These are phyloP conservation scores for Albula goreensis DNA, from an alignment of 2,113 vertebrate species.

Conservation along the genomic window DNA sequence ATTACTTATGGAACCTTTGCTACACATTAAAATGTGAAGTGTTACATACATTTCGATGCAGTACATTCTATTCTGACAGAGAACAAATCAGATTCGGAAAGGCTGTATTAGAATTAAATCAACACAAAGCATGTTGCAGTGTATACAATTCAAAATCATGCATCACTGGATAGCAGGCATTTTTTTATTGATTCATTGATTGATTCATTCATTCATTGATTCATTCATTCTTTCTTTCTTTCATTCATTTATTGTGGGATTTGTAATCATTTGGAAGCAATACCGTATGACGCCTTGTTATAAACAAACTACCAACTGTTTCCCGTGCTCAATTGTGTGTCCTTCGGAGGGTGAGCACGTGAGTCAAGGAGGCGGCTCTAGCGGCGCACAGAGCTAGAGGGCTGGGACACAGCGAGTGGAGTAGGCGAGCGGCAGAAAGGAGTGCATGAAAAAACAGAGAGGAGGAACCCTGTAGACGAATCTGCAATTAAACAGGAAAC, in stretches of 20 bases:
- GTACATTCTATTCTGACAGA: too few relatives aligned
- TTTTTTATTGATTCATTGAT: too few relatives aligned
- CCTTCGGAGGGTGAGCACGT: slow-evolving; percentile 43
- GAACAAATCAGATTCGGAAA: too few relatives aligned
- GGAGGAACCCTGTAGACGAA: slow-evolving; percentile 43
- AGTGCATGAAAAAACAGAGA: slow-evolving; percentile 53
- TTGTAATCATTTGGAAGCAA: not conserved
- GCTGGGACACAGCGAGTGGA: slow-evolving; percentile 38
- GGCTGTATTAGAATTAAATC: not conserved
- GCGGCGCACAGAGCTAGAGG: slow-evolving; percentile 7
- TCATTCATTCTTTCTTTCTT: too few relatives aligned
- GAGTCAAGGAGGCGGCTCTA: slow-evolving; percentile 61
- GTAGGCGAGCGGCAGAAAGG: slow-evolving; percentile 37
- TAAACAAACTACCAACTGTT: not conserved
- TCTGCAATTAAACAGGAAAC: slow-evolving; percentile 39
- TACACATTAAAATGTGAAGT: too few relatives aligned
- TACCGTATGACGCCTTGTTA: not conserved
- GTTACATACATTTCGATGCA: too few relatives aligned
- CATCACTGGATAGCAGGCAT: not conserved
- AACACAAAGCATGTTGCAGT: not conserved
- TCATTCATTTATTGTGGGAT: too few relatives aligned
- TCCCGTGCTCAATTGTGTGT: slow-evolving; percentile 14
- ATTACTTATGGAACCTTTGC: too few relatives aligned
- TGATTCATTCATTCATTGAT: too few relatives aligned
- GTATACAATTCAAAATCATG: too few relatives aligned